These are phyloP conservation scores for Lithosia quadra DNA, from an alignment of 2,888 invertebrate genomes.

Conservation along the genomic window DNA sequence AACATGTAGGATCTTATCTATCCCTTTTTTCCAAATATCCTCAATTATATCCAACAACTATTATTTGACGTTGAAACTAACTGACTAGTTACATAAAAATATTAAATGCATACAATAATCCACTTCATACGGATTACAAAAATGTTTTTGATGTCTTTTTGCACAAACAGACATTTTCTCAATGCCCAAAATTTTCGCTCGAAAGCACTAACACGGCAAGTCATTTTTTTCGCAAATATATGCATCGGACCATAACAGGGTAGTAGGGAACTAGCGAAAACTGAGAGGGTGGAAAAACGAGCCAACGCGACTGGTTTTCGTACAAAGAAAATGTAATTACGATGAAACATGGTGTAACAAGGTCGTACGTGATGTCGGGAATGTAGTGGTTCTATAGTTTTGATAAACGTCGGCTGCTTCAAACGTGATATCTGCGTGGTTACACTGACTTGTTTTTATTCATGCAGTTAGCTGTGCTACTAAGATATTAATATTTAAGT, in stretches of 20 bases:
- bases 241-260: conserved; percentile 29
- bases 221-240: conserved; percentile 26
- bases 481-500: neutral
- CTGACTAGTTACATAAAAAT: neutral
- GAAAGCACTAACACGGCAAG: conserved; percentile 14
- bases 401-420: conserved; percentile 1
- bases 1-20: too few species aligned
- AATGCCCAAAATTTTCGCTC: conserved; percentile 8
- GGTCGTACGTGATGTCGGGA: conserved; percentile 39
- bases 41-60: too few species aligned
- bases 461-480: neutral
- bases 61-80: too few species aligned
- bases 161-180: neutral
- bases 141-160: neutral
- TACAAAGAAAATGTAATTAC: conserved; percentile 65
- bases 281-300: conserved; percentile 33
- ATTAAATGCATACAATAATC: neutral
- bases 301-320: conserved; percentile 32
- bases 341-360: conserved; percentile 53
- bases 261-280: conserved; percentile 33
- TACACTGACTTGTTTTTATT: neutral
- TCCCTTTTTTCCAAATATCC: too few species aligned
- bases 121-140: neutral
- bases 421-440: neutral
- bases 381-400: conserved; percentile 5